phyloP scores from a whole-genome alignment of 2,113 vertebrate species.

The Struthio camelus region DNA sequence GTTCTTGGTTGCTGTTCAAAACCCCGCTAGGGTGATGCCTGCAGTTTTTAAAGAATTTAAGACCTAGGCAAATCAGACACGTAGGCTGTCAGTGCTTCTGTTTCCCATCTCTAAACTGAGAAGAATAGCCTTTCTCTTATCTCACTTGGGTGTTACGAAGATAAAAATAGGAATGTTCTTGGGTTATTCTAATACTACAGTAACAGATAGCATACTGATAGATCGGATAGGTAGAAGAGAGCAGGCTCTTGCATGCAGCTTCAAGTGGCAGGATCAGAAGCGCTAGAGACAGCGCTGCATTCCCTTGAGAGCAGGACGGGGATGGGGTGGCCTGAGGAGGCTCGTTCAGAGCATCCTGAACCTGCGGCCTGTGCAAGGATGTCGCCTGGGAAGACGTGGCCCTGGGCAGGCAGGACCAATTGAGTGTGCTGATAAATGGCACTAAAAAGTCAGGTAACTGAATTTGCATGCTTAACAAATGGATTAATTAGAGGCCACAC shows the following conservation, averaged over 20 bases:
- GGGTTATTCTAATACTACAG: not conserved
- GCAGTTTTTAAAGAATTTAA: not conserved
- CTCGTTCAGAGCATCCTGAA: not conserved
- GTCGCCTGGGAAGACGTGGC: not conserved
- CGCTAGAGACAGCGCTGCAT: accelerated
- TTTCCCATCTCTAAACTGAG: not conserved
- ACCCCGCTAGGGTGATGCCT: not conserved
- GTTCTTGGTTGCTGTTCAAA: not conserved
- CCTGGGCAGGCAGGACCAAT: not conserved
- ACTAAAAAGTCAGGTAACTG: not conserved
- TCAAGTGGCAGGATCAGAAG: not conserved
- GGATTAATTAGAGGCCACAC: not conserved
- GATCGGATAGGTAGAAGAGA: not conserved
- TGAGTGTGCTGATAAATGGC: not conserved
- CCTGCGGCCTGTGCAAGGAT: not conserved
- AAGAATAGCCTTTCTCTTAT: not conserved
- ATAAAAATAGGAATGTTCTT: not conserved
- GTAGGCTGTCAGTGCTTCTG: not conserved
- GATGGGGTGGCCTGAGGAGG: not conserved
- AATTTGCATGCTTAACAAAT: not conserved
- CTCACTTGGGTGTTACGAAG: not conserved
- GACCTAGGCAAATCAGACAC: not conserved
- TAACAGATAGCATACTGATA: not conserved
- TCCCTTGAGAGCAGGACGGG: not conserved
- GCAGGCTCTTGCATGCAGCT: not conserved